Conservation (phyloP, 2,113 vertebrate genomes). For the Aramus guarauna region DNA sequence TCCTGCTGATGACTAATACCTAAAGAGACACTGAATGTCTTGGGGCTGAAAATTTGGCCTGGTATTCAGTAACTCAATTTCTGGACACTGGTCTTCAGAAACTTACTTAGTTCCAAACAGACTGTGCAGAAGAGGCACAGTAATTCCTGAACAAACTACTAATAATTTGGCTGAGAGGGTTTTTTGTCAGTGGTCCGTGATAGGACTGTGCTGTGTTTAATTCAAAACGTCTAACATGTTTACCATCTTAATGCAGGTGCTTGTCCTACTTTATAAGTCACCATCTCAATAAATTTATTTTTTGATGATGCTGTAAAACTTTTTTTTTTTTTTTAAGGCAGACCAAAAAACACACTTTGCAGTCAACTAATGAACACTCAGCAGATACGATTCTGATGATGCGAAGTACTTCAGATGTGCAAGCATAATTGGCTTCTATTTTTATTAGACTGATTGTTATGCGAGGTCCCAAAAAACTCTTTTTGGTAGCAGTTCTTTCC, state of each 20-base stretch:
- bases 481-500: neutral
- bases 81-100: neutral
- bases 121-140: neutral
- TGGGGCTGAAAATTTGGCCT: neutral
- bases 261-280: neutral
- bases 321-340: neutral
- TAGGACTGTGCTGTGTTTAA: neutral
- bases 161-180: neutral
- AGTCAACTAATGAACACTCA: neutral
- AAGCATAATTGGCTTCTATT: neutral
- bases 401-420: neutral
- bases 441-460: neutral
- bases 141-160: neutral
- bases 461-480: neutral
- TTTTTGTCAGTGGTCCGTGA: neutral
- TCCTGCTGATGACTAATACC: neutral
- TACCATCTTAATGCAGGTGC: neutral
- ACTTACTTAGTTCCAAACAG: neutral
- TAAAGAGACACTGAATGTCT: neutral
- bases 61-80: neutral
- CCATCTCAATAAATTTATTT: neutral
- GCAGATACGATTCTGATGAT: accelerated
- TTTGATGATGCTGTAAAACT: neutral
- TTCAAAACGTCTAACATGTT: neutral
- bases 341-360: neutral